phyloP scores from a whole-genome alignment of 1,140 invertebrate species.

The Neocloeon triangulifer region DNA sequence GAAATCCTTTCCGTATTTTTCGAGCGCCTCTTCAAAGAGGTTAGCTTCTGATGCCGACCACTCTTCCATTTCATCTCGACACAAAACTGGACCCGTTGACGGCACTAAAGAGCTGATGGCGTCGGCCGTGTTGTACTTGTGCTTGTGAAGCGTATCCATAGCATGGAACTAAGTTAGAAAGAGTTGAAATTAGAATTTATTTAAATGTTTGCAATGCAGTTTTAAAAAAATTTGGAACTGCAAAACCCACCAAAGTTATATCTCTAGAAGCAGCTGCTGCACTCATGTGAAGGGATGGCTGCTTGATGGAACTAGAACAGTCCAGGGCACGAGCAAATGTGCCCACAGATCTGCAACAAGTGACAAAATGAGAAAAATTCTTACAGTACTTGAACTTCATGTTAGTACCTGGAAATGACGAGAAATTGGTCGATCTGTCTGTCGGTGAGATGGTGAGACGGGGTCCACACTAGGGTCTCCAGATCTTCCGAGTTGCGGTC shows the following conservation, averaged over 20 bases:
- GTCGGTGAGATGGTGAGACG: conserved; percentile 70
- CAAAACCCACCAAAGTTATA: conserved; percentile 62
- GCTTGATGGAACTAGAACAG: conserved; percentile 92
- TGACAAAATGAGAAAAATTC: too few relatives aligned
- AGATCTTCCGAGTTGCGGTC: conserved; percentile 49
- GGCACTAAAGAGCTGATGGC: conserved; percentile 88
- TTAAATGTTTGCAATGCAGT: neutral
- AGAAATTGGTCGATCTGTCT: conserved; percentile 97
- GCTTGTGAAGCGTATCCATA: conserved; percentile 91
- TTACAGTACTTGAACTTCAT: too few relatives aligned
- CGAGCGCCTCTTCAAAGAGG: conserved; percentile 95
- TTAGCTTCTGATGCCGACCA: conserved; percentile 99
- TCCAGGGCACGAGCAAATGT: conserved; percentile 97
- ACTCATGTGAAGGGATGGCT: conserved; percentile 96
- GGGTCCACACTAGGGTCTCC: conserved; percentile 87
- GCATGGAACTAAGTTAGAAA: conserved; percentile 64
- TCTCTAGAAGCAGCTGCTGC: conserved; percentile 95
- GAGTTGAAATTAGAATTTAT: conserved; percentile 3
- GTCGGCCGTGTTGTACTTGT: conserved; percentile 74
- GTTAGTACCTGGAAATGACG: conserved; percentile 74
- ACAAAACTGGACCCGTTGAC: conserved; percentile 82
- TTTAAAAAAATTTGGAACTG: neutral
- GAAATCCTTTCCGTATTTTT: conserved; percentile 99
- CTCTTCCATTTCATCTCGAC: conserved; percentile 99
- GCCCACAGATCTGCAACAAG: conserved; percentile 60